phyloP scores from a whole-genome alignment of 2,888 invertebrate genomes.

The Asteroscopus sphinx region DNA sequence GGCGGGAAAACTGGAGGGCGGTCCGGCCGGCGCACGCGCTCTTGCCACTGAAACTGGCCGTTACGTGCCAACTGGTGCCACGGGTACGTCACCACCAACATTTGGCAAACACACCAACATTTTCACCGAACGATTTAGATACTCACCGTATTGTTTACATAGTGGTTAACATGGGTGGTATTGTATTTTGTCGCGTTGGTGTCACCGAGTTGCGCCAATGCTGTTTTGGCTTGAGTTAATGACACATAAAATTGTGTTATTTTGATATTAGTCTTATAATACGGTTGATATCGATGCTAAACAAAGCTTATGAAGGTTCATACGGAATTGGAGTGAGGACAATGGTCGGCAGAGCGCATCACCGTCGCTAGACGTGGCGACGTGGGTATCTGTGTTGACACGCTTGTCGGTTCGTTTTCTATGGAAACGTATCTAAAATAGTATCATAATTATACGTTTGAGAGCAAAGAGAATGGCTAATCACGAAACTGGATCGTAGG shows the following conservation, averaged over 20 bases:
- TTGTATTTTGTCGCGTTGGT: slow-evolving; percentile 66
- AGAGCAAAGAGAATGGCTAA: slow-evolving; percentile 44
- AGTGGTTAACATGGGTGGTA: slow-evolving; percentile 58
- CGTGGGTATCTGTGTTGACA: slow-evolving; percentile 59
- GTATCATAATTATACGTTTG: slow-evolving; percentile 50
- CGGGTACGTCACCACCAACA: slow-evolving; percentile 63
- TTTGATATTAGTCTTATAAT: slow-evolving; percentile 70
- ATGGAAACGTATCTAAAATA: slow-evolving; percentile 52
- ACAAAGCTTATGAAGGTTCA: slow-evolving; percentile 64
- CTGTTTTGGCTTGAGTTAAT: slow-evolving; percentile 64
- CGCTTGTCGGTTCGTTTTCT: slow-evolving; percentile 56
- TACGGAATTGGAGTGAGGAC: slow-evolving; percentile 57
- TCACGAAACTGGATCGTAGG: slow-evolving; percentile 48
- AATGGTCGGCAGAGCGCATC: slow-evolving; percentile 39
- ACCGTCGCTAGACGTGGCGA: too few species aligned
- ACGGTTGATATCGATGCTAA: slow-evolving; percentile 59
- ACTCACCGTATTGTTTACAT: slow-evolving; percentile 67
- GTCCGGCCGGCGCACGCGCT: slow-evolving; percentile 80
- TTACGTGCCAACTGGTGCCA: slow-evolving; percentile 64
- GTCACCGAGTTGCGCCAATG: slow-evolving; percentile 54
- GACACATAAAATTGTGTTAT: slow-evolving; percentile 73
- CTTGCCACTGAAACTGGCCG: slow-evolving; percentile 78
- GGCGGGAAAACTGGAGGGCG: slow-evolving; percentile 77
- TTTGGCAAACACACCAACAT: slow-evolving; percentile 70
- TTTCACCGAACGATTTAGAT: slow-evolving; percentile 62